Percentiles rank a stretch among this genome's conserved stretches.
Conservation (phyloP, 2,113 vertebrate genomes). For the Mandrillus leucophaeus region DNA sequence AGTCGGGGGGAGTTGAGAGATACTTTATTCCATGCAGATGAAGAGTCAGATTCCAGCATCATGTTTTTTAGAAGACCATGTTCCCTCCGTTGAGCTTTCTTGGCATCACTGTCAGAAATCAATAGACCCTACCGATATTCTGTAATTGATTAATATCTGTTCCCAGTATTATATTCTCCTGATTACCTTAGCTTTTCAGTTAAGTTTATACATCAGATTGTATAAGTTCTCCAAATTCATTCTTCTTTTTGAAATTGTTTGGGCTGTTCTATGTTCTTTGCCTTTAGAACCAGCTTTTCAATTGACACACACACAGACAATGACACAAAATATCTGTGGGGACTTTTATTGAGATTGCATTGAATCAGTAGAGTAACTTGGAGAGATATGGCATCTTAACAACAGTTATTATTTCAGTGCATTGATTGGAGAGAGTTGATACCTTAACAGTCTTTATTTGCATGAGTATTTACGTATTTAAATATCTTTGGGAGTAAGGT, state of each 20-base stretch:
- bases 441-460: not conserved
- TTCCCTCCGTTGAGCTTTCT: not conserved
- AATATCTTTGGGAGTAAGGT: not conserved
- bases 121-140: not conserved
- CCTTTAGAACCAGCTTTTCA: not conserved
- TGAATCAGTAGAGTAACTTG: not conserved
- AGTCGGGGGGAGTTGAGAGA: not conserved
- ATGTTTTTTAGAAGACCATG: not conserved
- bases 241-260: not conserved
- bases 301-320: not conserved
- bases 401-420: too few relatives aligned
- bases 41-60: not conserved
- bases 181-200: not conserved
- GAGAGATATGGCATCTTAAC: not conserved
- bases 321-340: not conserved
- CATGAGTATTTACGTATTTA: not conserved
- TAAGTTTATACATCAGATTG: not conserved
- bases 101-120: not conserved
- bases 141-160: not conserved
- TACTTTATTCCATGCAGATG: not conserved
- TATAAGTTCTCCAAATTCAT: not conserved
- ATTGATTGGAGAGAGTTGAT: too few relatives aligned
- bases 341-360: not conserved
- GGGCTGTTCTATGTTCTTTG: not conserved
- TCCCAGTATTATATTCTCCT: not conserved